Evolutionary conservation across 92 coral and sea anemone genomes (phyloP).

Genomic region (Plumapathes pennacea): DNA sequence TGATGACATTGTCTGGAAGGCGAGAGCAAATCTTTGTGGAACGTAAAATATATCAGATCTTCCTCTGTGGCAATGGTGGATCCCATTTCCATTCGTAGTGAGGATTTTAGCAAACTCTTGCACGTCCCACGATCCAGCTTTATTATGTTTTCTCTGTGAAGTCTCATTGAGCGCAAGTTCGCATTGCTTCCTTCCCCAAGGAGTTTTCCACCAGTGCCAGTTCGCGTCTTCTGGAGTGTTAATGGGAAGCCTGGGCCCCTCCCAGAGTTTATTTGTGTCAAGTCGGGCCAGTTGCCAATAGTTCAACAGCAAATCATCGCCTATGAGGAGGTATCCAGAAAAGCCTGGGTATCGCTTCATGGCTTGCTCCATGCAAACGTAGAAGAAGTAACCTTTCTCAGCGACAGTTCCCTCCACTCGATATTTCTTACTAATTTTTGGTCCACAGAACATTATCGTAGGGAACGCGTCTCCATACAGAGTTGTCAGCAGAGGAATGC

Average conservation of each 20-base stretch:
- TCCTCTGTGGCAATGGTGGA: neutral
- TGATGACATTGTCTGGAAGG: constrained; percentile 1
- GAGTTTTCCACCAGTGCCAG: neutral
- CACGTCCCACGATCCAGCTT: neutral
- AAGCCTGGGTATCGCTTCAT: constrained; percentile 15
- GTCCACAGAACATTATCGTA: constrained; percentile 42
- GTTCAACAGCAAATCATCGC: constrained; percentile 7
- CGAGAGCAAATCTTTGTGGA: constrained; percentile 1
- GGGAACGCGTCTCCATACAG: constrained; percentile 37
- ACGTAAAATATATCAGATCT: constrained; percentile 29
- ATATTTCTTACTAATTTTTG: constrained; percentile 9
- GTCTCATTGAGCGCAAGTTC: constrained; percentile 1
- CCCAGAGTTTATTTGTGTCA: constrained; percentile 12
- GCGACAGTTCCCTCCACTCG: constrained; percentile 10
- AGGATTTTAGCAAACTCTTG: neutral
- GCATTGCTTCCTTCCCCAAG: neutral
- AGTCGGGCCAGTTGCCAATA: constrained; percentile 10
- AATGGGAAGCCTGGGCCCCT: constrained; percentile 4
- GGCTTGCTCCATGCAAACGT: constrained; percentile 39
- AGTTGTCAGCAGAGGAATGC: constrained; percentile 28
- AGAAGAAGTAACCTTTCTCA: constrained; percentile 39
- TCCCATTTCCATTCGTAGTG: neutral
- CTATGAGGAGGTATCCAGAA: constrained; percentile 4
- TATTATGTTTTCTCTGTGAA: neutral
- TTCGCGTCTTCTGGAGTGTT: neutral